Evolutionary conservation across 2,797 vertebrate genomes (phyloP), one percentile per base, ranked within the genome.

Genomic region (Aldrovandia affinis): DNA sequence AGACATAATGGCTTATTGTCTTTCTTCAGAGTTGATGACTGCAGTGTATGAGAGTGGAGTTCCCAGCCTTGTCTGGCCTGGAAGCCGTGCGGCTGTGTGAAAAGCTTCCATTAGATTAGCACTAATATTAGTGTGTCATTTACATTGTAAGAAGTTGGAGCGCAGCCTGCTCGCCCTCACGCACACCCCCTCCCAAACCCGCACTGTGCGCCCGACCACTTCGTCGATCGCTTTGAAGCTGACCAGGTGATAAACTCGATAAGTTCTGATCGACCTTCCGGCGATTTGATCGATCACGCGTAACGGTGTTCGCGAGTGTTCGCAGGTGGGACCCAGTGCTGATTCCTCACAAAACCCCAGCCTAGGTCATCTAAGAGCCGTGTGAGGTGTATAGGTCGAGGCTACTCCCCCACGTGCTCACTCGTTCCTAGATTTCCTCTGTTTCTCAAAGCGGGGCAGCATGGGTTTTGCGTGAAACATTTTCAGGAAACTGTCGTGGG

Each of bases 1-100:
- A 93, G 91, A 91, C 91, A 93, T 95, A 95, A 95, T 95, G 93
- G 92, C 89, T 93, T 92, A 94, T 95, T 94, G 90, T 90, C 92
- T 93, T 94, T 92, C 92, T 93, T 90, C 87, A 86, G 91, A 90
- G 82, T 36, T 93, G 92, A 92, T 92, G 91, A 93, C 93, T 91
- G 89, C 92, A 90, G 91, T 91, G 92, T 92, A 92, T 92, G 91
- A 92, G 94, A 92, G 93, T 94, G 89, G 79, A 80, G 92, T 90
- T 87, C 3, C 89, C 89, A 86, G 86, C 87, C 85, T 92, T 83
- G 82, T 57, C 83, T 91, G 89, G 89, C 86, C 85, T 89, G 85
- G 85, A 81, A 83, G 89, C 65, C 88, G 68, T 47, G 52, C 61
- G 59, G 81, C 52, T 6, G 70, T 75, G 70, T 22, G 28, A 83